Conservation (phyloP, 2,888 invertebrate species). For the Cetonia aurata region DNA sequence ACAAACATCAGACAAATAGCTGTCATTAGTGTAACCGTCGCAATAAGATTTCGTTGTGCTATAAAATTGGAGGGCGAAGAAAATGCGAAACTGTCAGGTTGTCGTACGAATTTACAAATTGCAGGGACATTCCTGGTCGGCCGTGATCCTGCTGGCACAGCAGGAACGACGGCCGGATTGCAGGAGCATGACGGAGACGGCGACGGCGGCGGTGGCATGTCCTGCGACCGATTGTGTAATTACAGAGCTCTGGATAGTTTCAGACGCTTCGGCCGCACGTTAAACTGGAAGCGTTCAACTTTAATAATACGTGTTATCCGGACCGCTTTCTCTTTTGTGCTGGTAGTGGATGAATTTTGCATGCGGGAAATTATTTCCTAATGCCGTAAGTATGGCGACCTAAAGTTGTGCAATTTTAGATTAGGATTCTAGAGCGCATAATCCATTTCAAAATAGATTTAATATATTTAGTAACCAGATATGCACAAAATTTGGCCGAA, state of each 20-base stretch:
- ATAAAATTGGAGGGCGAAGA: slow-evolving; percentile 24
- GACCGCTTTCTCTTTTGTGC: slow-evolving; percentile 35
- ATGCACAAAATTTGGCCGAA: slow-evolving; percentile 29
- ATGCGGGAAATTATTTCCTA: slow-evolving; percentile 38
- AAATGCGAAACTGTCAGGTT: slow-evolving; percentile 44
- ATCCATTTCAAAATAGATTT: slow-evolving; percentile 32
- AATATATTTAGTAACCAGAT: slow-evolving; percentile 37
- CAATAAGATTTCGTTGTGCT: slow-evolving; percentile 34
- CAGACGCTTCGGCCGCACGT: slow-evolving; percentile 40
- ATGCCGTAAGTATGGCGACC: slow-evolving; percentile 29
- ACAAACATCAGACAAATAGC: slow-evolving; percentile 28
- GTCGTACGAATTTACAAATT: slow-evolving; percentile 48
- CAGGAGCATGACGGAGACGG: slow-evolving; percentile 31
- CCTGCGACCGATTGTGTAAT: slow-evolving; percentile 47
- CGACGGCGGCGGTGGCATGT: slow-evolving; percentile 34
- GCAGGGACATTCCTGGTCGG: slow-evolving; percentile 46
- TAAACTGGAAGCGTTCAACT: slow-evolving; percentile 37
- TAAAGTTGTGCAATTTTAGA: slow-evolving; percentile 38
- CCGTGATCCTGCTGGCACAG: slow-evolving; percentile 31
- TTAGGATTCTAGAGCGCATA: slow-evolving; percentile 34
- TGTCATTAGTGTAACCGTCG: slow-evolving; percentile 38
- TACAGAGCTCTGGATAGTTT: slow-evolving; percentile 46
- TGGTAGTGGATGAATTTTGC: slow-evolving; percentile 36
- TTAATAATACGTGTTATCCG: slow-evolving; percentile 40
- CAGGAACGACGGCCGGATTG: slow-evolving; percentile 36